phyloP scores from a whole-genome alignment of 2,113 vertebrate species.

The Alexandromys fortis region DNA sequence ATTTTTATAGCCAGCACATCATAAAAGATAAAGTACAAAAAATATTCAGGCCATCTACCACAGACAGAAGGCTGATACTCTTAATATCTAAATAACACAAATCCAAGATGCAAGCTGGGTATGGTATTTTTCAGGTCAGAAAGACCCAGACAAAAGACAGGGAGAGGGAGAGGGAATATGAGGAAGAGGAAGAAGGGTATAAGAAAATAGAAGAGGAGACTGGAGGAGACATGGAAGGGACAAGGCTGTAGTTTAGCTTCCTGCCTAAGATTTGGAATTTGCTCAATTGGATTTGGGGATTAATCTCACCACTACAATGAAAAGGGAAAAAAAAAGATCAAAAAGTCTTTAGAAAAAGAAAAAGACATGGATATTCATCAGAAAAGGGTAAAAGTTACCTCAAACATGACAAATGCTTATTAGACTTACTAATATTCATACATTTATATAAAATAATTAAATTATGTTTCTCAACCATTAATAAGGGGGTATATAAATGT shows the following conservation, averaged over 20 bases:
- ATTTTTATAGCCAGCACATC: not conserved
- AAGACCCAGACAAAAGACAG: not conserved
- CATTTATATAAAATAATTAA: not conserved
- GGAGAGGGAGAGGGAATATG: not conserved
- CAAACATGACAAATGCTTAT: not conserved
- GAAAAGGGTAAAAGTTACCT: not conserved
- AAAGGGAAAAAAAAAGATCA: not conserved
- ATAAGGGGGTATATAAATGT: not conserved
- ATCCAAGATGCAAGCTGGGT: not conserved
- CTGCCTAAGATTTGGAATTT: not conserved
- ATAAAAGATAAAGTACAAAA: conserved; percentile 13
- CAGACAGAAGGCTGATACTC: not conserved
- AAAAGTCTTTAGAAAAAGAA: not conserved
- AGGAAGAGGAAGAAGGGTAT: not conserved
- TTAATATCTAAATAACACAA: not conserved
- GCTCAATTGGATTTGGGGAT: no score
- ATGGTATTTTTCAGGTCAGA: not conserved
- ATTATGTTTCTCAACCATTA: not conserved
- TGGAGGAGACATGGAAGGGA: not conserved
- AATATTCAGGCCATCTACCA: not conserved
- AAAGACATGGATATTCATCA: not conserved
- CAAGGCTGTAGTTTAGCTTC: not conserved
- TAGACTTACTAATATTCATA: not conserved
- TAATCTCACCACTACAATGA: not conserved
- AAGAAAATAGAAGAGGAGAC: not conserved